phyloP scores from a whole-genome alignment of 2,797 vertebrate genomes.

The Heteromormyrus szaboi region DNA sequence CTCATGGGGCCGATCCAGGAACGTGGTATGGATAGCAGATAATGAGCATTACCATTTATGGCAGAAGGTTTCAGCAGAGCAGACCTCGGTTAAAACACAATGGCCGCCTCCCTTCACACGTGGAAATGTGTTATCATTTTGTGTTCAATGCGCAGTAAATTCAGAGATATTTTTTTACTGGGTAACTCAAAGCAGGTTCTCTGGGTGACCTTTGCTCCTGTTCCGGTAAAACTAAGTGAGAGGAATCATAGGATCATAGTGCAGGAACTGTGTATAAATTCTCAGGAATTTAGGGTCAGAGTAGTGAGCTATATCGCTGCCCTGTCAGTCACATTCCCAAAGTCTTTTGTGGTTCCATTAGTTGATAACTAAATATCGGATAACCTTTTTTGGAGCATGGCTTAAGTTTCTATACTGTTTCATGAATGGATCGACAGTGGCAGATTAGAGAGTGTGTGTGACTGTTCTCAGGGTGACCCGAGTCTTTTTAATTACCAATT shows the following conservation, averaged over 20 bases:
- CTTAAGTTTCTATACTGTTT: background rate
- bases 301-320: background rate
- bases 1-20: background rate
- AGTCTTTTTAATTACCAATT: background rate
- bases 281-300: background rate
- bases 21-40: background rate
- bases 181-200: conserved; percentile 5
- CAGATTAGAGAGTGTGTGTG: background rate
- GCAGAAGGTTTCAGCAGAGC: background rate
- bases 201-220: conserved; percentile 7
- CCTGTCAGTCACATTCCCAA: background rate
- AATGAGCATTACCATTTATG: conserved; percentile 18
- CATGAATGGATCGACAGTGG: background rate
- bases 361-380: background rate
- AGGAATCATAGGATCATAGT: conserved; percentile 6
- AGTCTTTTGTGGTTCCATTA: background rate
- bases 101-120: background rate
- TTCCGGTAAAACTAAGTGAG: background rate
- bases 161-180: conserved; percentile 16
- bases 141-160: conserved; percentile 8
- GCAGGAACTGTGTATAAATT: background rate
- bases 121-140: conserved; percentile 19
- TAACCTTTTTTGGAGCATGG: background rate
- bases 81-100: background rate
- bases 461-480: background rate